Conservation (phyloP, 2,797 vertebrate genomes). For the Pangasius krempfi region DNA sequence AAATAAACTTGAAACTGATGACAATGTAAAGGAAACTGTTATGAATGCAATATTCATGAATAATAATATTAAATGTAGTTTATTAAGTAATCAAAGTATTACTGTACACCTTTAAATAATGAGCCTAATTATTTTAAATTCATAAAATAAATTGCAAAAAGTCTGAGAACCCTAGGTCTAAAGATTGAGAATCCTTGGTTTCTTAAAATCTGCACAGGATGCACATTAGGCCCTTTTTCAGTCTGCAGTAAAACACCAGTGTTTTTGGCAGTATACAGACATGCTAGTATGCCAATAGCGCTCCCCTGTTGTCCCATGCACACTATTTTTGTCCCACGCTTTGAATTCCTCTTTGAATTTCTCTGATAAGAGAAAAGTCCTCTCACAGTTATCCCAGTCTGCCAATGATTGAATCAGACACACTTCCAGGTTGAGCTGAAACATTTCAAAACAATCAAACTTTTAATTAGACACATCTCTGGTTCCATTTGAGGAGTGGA, state of each 20-base stretch:
- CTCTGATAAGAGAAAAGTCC: conserved; percentile 35
- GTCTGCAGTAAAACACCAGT: conserved; percentile 21
- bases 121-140: background rate
- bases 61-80: background rate
- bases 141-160: background rate
- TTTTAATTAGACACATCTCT: conserved; percentile 51
- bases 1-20: background rate
- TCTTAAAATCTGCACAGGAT: background rate
- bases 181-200: background rate
- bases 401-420: conserved; percentile 35
- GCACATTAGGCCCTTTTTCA: background rate
- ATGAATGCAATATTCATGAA: background rate
- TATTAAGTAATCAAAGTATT: background rate
- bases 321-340: conserved; percentile 38
- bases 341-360: conserved; percentile 35
- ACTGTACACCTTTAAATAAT: background rate
- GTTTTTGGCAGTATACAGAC: conserved; percentile 35
- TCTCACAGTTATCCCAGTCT: background rate
- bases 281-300: conserved; percentile 14
- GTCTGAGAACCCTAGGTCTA: background rate
- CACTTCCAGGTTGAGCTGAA: conserved; percentile 30
- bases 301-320: conserved; percentile 22
- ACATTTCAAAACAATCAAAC: conserved; percentile 19
- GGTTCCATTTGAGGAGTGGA: conserved; percentile 25
- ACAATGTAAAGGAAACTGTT: background rate